These are phyloP conservation scores for Empis livida DNA, from an alignment of 2,888 invertebrate species.

Conservation along the genomic window DNA sequence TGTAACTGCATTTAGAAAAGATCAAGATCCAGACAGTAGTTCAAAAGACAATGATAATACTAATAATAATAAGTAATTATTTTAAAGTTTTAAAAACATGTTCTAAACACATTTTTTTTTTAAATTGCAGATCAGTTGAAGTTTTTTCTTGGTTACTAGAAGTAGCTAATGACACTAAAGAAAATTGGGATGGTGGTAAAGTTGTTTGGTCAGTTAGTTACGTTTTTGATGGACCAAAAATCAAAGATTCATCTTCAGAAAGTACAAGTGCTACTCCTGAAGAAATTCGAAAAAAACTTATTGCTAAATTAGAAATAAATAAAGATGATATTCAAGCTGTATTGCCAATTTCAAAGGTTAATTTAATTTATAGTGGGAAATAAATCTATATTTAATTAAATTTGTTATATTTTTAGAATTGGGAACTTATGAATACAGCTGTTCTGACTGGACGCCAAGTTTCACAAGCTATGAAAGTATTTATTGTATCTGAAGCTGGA, in stretches of 20 bases:
- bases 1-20: constrained; percentile 68
- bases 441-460: constrained; percentile 88
- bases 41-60: constrained; percentile 8
- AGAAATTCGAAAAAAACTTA: constrained; percentile 49
- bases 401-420: constrained; percentile 51
- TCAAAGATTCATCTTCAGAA: constrained; percentile 25
- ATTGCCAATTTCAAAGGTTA: constrained; percentile 82
- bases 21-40: constrained; percentile 31
- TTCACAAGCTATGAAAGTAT: constrained; percentile 88
- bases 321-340: constrained; percentile 92
- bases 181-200: constrained; percentile 67
- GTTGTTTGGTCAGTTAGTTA: constrained; percentile 78
- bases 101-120: no score
- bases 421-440: constrained; percentile 91
- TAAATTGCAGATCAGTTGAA: constrained; percentile 51
- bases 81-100: no score
- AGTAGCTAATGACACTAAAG: constrained; percentile 65
- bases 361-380: no score
- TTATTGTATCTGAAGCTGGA: constrained; percentile 87
- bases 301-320: constrained; percentile 75
- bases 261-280: constrained; percentile 25
- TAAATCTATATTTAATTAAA: no score
- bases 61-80: not conserved
- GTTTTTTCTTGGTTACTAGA: constrained; percentile 86
- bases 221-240: constrained; percentile 45